Evolutionary conservation across 2,113 vertebrate genomes (phyloP), one percentile per base, ranked within the genome.

Genomic region (Hippocampus comes): DNA sequence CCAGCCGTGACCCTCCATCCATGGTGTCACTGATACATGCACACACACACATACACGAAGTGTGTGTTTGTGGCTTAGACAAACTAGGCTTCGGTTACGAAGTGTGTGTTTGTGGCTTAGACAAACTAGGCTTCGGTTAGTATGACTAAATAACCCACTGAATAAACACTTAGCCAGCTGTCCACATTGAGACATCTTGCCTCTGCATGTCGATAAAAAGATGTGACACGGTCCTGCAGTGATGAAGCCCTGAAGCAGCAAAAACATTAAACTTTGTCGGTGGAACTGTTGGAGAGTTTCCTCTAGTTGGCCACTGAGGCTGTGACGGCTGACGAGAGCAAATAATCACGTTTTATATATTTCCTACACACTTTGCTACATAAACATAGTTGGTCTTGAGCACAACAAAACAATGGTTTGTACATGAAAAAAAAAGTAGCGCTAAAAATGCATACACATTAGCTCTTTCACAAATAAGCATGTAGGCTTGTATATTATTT

Each of bases 211-310:
- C 34, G 5, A 61, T 23, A 49, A 71, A 60, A 59, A 64, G 56
- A 74, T 67, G 55, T 68, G 69, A 18, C 43, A 7, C 60, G 49
- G 43, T 69, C 63, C n/a, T 8, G 60, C 70, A 38, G 30, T 38
- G 63, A 67, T 71, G 63, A 68, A 64, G 48, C 53, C 51, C 76
- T 65, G 34, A 20, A 9, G 70, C 67, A 67, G 71, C 55, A 43
- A 43, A 72, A 60, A 83, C 73, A 21, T 5, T 51, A 46, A 67
- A 61, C 42, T 84, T 67, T 74, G 79, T 68, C 72, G 49, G n/a
- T 64, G 23, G 63, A 72, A 55, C 63, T 78, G 46, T 49, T 67
- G 25, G 63, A 17, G 20, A 7, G 14, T 49, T 74, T 67, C 5
- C 18, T 63, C 72, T 27, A n/a, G 49, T 76, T 70, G 53, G 25